Conservation (phyloP, 2,888 invertebrate genomes). For the Seira ritae region DNA sequence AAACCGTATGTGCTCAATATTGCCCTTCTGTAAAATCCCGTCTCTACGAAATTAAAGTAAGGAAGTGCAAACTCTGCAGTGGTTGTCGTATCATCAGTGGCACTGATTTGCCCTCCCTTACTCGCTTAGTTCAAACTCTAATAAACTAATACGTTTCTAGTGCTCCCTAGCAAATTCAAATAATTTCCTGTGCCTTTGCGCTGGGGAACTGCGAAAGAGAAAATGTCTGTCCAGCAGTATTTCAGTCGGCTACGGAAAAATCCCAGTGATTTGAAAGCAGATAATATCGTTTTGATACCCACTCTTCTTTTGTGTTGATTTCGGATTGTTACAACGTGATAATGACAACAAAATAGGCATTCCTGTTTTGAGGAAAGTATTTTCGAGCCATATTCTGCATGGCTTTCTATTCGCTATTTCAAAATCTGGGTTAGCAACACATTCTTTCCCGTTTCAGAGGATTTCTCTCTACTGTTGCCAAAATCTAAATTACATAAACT, state of each 20-base stretch:
- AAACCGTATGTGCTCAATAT: constrained; percentile 26
- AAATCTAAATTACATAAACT: constrained; percentile 47
- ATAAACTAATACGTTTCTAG: neutral
- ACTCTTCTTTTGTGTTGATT: neutral
- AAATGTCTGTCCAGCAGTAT: constrained; percentile 33
- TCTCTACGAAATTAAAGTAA: constrained; percentile 4
- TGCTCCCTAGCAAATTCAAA: constrained; percentile 33
- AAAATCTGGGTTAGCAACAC: neutral
- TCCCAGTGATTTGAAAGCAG: constrained; percentile 8
- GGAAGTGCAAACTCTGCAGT: constrained; percentile 38
- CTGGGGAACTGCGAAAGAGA: neutral
- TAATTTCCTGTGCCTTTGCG: constrained; percentile 37
- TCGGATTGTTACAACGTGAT: constrained; percentile 26
- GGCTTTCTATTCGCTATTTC: neutral
- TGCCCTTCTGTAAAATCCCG: constrained; percentile 10
- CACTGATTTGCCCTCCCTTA: constrained; percentile 16
- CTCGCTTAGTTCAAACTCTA: neutral
- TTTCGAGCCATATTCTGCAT: neutral
- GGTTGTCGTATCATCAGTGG: constrained; percentile 12
- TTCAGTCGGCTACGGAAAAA: constrained; percentile 17
- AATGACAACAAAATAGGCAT: constrained; percentile 27
- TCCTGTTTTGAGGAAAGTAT: neutral
- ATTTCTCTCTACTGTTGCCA: constrained; percentile 27
- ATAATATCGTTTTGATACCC: constrained; percentile 19
- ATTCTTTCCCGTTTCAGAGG: neutral